Conservation (phyloP, 1,140 invertebrate species). For the Brachionus calyciflorus region DNA sequence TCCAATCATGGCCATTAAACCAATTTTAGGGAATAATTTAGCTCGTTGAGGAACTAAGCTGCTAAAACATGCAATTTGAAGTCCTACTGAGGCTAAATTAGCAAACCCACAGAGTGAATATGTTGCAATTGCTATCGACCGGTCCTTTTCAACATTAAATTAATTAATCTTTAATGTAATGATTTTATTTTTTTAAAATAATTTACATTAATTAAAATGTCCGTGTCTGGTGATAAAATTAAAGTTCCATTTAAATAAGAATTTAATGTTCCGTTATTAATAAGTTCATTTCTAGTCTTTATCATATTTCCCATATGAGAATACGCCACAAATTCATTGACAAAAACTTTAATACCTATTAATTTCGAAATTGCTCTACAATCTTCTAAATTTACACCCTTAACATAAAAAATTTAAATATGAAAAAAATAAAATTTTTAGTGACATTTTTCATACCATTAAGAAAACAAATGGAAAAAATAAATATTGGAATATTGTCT, state of each 20-base stretch:
- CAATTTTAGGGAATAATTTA: constrained; percentile 67
- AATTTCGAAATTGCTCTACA: constrained; percentile 25
- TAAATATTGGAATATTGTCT: constrained; percentile 39
- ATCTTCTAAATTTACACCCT: constrained; percentile 40
- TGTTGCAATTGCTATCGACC: constrained; percentile 79
- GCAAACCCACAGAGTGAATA: constrained; percentile 92
- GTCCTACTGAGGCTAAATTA: constrained; percentile 84
- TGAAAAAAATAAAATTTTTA: background rate
- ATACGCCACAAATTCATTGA: constrained; percentile 47
- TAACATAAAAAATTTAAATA: background rate
- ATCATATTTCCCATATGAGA: constrained; percentile 37
- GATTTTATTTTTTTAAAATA: background rate
- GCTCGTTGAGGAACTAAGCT: constrained; percentile 75
- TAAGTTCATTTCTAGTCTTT: background rate
- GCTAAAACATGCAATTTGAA: constrained; percentile 75
- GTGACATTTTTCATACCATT: background rate
- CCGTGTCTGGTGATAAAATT: background rate
- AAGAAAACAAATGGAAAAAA: constrained; percentile 44
- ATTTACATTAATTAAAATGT: constrained; percentile 29
- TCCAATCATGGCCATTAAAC: constrained; percentile 74
- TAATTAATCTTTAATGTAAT: background rate
- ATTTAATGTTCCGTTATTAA: background rate
- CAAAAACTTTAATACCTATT: constrained; percentile 44
- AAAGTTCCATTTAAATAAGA: background rate
- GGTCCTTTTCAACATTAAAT: background rate